Percentiles rank a stretch among this genome's conserved stretches.
phyloP scores from a whole-genome alignment of 2,888 invertebrate genomes.

The Tethea ocularis region DNA sequence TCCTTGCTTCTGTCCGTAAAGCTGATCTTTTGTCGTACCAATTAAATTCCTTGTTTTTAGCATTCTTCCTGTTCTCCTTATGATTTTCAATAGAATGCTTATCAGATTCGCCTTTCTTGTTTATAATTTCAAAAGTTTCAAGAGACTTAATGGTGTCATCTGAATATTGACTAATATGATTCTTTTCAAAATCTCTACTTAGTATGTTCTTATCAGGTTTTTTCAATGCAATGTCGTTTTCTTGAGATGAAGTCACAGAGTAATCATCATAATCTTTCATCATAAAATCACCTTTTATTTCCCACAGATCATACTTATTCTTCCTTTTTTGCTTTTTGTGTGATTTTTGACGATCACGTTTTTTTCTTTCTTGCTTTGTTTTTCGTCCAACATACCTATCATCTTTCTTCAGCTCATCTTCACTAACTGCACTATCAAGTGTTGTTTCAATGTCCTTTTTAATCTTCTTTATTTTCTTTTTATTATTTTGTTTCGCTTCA shows the following conservation, averaged over 20 bases:
- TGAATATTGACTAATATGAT: slow-evolving; percentile 39
- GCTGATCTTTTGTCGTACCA: slow-evolving; percentile 71
- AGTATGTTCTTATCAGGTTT: slow-evolving; percentile 43
- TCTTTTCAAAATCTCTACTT: slow-evolving; percentile 40
- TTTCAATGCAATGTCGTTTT: slow-evolving; percentile 45
- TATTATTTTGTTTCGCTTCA: slow-evolving; percentile 68
- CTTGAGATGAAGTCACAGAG: slow-evolving; percentile 52
- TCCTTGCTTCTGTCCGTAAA: slow-evolving; percentile 65
- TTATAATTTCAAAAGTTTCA: slow-evolving; percentile 14
- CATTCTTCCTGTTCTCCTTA: slow-evolving; percentile 28
- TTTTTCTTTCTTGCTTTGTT: slow-evolving; percentile 63
- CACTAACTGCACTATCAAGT: slow-evolving; percentile 50
- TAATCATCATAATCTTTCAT: slow-evolving; percentile 67
- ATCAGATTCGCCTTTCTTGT: slow-evolving; percentile 28
- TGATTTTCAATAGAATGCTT: slow-evolving; percentile 25
- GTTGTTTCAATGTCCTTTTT: slow-evolving; percentile 33
- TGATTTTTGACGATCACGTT: slow-evolving; percentile 62
- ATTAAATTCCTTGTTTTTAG: slow-evolving; percentile 41
- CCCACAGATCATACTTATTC: slow-evolving; percentile 76
- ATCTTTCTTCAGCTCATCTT: slow-evolving; percentile 69
- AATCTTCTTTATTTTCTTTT: slow-evolving; percentile 55
- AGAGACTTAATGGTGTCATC: slow-evolving; percentile 29
- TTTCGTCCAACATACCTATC: slow-evolving; percentile 64
- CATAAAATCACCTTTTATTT: slow-evolving; percentile 72
- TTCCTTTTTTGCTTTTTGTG: slow-evolving; percentile 72